These are phyloP conservation scores for Puntigrus tetrazona DNA, from an alignment of 2,113 vertebrate species.

Conservation along the genomic window DNA sequence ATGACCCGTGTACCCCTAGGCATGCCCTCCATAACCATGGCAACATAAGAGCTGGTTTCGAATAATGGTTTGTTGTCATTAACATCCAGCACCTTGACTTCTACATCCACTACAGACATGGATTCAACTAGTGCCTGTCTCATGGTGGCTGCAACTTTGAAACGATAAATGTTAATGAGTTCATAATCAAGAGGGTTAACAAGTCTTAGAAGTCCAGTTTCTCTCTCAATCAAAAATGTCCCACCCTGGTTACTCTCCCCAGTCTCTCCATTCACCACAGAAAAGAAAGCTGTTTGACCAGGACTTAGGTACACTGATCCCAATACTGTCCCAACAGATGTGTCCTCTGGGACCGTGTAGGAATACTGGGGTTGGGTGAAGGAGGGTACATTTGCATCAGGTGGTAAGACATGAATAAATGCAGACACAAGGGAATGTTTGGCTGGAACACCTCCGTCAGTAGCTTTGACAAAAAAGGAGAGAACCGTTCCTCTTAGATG, in stretches of 20 bases:
- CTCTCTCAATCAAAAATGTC: constrained; percentile 87
- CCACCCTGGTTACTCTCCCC: constrained; percentile 85
- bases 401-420: constrained; percentile 91
- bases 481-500: constrained; percentile 89
- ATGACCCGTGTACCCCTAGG: constrained; percentile 87
- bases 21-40: constrained; percentile 95
- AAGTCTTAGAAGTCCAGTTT: constrained; percentile 86
- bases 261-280: constrained; percentile 82
- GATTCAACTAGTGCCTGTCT: constrained; percentile 84
- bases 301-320: constrained; percentile 85
- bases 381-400: constrained; percentile 84
- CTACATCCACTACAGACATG: constrained; percentile 87
- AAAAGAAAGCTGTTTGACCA: constrained; percentile 79
- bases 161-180: constrained; percentile 80
- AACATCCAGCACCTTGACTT: constrained; percentile 90
- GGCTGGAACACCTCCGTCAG: constrained; percentile 86
- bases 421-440: constrained; percentile 93
- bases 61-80: constrained; percentile 96
- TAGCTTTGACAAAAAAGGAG: constrained; percentile 96
- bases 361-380: constrained; percentile 96
- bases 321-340: constrained; percentile 82
- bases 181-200: constrained; percentile 90
- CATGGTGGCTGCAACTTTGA: constrained; percentile 88
- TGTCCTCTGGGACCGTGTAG: constrained; percentile 88
- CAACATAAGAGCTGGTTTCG: constrained; percentile 85